phyloP scores from a whole-genome alignment of 2,113 vertebrate genomes.

The Brienomyrus longianalis region DNA sequence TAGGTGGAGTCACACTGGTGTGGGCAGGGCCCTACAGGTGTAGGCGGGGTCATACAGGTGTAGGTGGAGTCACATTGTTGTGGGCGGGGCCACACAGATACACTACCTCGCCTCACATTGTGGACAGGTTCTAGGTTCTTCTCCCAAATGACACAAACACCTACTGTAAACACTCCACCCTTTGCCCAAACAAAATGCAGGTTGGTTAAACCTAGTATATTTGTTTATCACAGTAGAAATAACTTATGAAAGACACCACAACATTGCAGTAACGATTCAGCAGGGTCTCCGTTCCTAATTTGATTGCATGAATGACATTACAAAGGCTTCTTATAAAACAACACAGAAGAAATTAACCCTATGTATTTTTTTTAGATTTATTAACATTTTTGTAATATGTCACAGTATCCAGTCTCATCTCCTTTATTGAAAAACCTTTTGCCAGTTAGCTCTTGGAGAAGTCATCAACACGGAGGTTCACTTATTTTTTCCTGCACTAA shows the following conservation, averaged over 20 bases:
- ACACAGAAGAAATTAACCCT: neutral
- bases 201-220: neutral
- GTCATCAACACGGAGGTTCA: neutral
- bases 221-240: neutral
- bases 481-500: neutral
- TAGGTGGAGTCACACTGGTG: too few species aligned
- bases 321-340: neutral
- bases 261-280: neutral
- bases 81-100: neutral
- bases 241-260: neutral
- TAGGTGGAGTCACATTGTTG: neutral
- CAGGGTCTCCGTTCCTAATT: neutral
- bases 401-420: neutral
- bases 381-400: neutral
- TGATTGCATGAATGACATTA: neutral
- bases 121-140: neutral
- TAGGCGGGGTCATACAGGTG: neutral
- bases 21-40: too few species aligned
- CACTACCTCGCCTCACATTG: neutral
- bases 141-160: neutral
- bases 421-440: neutral
- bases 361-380: neutral
- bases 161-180: neutral
- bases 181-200: neutral
- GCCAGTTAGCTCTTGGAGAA: neutral